Evolutionary conservation across 2,113 vertebrate genomes (phyloP), one percentile per base, ranked within the genome.

Genomic region (Passer domesticus): DNA sequence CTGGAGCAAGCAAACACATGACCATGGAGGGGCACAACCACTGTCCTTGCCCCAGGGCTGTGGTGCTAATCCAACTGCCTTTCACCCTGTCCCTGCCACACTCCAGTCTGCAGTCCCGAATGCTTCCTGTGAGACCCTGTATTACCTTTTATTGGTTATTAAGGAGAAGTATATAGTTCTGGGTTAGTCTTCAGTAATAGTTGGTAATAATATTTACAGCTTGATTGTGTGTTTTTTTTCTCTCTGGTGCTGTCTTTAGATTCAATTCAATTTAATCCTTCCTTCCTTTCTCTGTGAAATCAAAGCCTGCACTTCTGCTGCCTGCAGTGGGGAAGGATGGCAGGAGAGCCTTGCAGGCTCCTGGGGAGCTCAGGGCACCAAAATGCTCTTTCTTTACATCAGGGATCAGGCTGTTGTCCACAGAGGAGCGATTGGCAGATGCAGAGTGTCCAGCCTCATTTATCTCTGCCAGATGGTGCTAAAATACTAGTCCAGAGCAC

Each of bases 381-480:
- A 90, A 72, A 27, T 43, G 35, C 46, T 70, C 72, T 83, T 92
- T 91, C 90, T 94, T 81, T 83, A 41, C 88, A 35, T 43, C 47
- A 81, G 56, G 76, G 92, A 92, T 81, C 92, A 90, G 39, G 19
- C 94, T 93, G 94, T 89, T 53, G n/a, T 93, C 92, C 1, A 0
- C 56, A 77, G 87, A 94, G 67, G 47, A 92, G 69, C 0, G 0
- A 41, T 18, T 1, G 1, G 86, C 93, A 97, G 94, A 96, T 94
- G 94, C 64, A 59, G 67, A 73, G 41, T 96, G 93, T 93, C 95
- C 95, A 78, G 72, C 73, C 68, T 75, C 69, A 90, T 96, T 97
- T 94, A 78, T 93, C 88, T 95, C 53, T 96, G 95, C 83, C 96
- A 97, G 95, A 96, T 97, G 95, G 95, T 97, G 83, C 76, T 94